A percentile compares a stretch with the other conserved stretches of the same genome.
phyloP scores from a whole-genome alignment of 2,888 invertebrate species.

The Scrobipalpa atriplicella region DNA sequence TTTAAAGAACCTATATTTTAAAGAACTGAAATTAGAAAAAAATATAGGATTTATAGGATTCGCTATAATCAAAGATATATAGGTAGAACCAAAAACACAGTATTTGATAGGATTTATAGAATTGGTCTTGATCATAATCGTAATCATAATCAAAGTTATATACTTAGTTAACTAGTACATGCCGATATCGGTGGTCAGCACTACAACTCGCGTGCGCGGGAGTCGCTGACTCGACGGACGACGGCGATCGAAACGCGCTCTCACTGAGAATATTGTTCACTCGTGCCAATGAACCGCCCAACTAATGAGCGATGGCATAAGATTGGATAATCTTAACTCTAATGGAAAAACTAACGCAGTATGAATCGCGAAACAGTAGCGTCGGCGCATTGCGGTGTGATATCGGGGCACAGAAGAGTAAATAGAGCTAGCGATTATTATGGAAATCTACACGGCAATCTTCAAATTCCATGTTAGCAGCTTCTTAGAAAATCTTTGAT shows the following conservation, averaged over 20 bases:
- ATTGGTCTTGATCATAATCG: too few relatives aligned
- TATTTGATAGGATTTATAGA: too few relatives aligned
- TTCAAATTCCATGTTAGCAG: too few relatives aligned
- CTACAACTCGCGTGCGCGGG: conserved; percentile 51
- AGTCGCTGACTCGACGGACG: conserved; percentile 51
- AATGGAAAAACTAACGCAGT: conserved; percentile 8
- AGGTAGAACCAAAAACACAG: too few relatives aligned
- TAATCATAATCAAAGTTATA: not conserved
- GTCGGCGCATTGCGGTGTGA: not conserved
- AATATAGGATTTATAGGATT: too few relatives aligned
- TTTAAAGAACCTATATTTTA: too few relatives aligned
- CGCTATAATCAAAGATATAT: too few relatives aligned
- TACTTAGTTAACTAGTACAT: not conserved
- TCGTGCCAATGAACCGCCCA: conserved; percentile 24
- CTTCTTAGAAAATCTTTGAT: too few relatives aligned
- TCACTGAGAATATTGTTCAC: conserved; percentile 28
- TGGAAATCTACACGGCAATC: too few relatives aligned
- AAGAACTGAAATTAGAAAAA: too few relatives aligned
- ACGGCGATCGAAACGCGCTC: conserved; percentile 27
- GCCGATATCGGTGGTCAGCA: not conserved
- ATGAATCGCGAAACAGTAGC: not conserved
- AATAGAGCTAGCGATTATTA: too few relatives aligned
- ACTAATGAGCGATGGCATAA: conserved; percentile 21
- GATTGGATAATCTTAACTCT: conserved; percentile 13
- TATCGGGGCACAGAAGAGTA: too few relatives aligned